These are phyloP conservation scores for Mechanitis mazaeus DNA, from an alignment of 2,888 invertebrate species.

Conservation along the genomic window DNA sequence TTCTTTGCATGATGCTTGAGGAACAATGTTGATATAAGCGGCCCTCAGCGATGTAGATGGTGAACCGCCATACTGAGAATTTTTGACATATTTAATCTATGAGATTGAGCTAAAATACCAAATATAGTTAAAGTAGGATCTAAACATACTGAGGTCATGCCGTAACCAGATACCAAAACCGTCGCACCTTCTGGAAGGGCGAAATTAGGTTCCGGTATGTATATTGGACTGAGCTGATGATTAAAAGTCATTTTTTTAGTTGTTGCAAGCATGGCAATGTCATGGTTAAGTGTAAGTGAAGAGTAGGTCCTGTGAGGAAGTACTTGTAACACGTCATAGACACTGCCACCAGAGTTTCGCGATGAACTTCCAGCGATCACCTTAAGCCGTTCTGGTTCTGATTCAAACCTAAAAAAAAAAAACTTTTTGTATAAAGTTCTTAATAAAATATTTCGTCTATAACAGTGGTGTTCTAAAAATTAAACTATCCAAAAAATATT, in stretches of 20 bases:
- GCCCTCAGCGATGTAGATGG: constrained; percentile 52
- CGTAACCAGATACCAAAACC: constrained; percentile 66
- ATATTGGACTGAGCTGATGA: constrained; percentile 41
- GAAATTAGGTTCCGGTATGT: constrained; percentile 40
- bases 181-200: constrained; percentile 45
- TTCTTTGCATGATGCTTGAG: constrained; percentile 49
- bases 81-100: not conserved
- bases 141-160: constrained; percentile 44
- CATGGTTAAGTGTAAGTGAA: constrained; percentile 47
- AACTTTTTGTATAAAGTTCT: not conserved
- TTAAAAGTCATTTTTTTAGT: constrained; percentile 43
- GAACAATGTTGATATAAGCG: constrained; percentile 56
- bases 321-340: constrained; percentile 44
- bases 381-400: constrained; percentile 41
- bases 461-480: not conserved
- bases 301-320: constrained; percentile 51
- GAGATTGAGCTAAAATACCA: no score
- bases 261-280: constrained; percentile 56
- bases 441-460: not conserved
- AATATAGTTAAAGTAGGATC: not conserved
- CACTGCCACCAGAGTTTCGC: constrained; percentile 50
- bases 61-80: constrained; percentile 51
- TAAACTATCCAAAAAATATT: not conserved
- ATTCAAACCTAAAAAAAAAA: constrained; percentile 41
- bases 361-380: constrained; percentile 52